Base-by-base conservation (phyloP, 2,113 vertebrate species). In the Psettodes erumei region DNA sequence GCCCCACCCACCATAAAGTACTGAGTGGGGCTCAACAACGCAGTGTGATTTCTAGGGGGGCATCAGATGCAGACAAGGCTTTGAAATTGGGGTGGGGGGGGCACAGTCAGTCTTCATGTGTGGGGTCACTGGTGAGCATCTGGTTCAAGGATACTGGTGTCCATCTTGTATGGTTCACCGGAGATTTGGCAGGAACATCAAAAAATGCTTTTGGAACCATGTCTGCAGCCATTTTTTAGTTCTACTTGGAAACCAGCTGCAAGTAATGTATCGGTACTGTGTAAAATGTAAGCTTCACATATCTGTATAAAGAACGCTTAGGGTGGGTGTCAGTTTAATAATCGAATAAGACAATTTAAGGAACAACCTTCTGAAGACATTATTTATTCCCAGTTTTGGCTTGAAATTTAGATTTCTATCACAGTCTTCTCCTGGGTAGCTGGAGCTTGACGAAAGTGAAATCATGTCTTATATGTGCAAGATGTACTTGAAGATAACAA, bases 11-110 rank as follows among this genome's bases (percentile, higher is more conserved):
- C 76, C 48, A 48, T 76, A 60, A 76, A 77, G 71, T 28, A 60
- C 32, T 43, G 62, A 74, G 61, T 33, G 75, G 37, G 40, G 70
- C 66, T 77, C 42, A 0, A 48, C 60, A 69, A 45, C 87, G 48
- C 61, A 40, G 89, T 90, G 89, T 79, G 81, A 91, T 87, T 72
- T 85, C 77, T 12, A 7, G 51, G 68, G 55, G 35, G 27, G 40
- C 64, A 30, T 79, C 61, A 77, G 53, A 82, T n/a, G 66, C 72
- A 77, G 77, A 40, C 43, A 4, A 25, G 70, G 55, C 71, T 90
- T 85, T 92, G 64, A 90, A 85, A 73, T 32, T n/a, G n/a, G 35
- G n/a, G 30, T n/a, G 5, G 9, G 25, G 51, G 38, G 70, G 67
- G n/a, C 32, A 65, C 35, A 18, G 65, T 21, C 7, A 23, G 58